Evolutionary conservation across 2,797 vertebrate species (phyloP), one percentile per base, ranked within the genome.

Genomic region (Cottoperca gobio): DNA sequence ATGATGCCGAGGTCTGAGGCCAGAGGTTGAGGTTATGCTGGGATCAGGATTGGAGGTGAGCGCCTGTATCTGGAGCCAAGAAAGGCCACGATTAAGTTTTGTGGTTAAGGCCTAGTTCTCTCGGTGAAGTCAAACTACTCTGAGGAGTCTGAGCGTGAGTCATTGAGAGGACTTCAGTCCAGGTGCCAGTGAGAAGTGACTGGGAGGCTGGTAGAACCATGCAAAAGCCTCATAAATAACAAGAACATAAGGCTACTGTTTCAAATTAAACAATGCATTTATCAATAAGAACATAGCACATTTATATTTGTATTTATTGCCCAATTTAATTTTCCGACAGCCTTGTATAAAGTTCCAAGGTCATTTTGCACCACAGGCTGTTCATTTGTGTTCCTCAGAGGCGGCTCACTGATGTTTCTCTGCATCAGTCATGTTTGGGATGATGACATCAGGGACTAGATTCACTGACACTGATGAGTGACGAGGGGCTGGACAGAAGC

Each of bases 381-480:
- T 62, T 62, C 3, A 61, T 55, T 59, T 35, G 46, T 33, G 31
- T 50, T 31, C 26, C 73, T 68, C 50, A 11, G 33, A 40, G 50
- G 39, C 8, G 7, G 43, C 42, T 45, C 8, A 13, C 28, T 40
- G n/a, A 35, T 35, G 64, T 61, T 57, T 55, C 31, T 64, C 28
- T 8, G 50, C 35, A 73, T 76, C 60, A 42, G 24, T 75, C 70
- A 53, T 62, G 74, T 75, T 73, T 53, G 39, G 49, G 43, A 57
- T 31, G 49, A 62, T 58, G 71, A 70, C 70, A 26, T 37, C 1
- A 19, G 52, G 54, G 78, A 75, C 28, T 12, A 12, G 49, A 76
- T 12, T 43, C 35, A 14, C 19, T 28, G 45, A 54, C 68, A 59
- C n/a, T 55, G 58, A 55, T 72, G 59, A 68, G 28, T 37, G 61